Evolutionary conservation across 2,797 vertebrate species (phyloP), one percentile per base, ranked within the genome.

Genomic region (Kryptolebias ocellatus): DNA sequence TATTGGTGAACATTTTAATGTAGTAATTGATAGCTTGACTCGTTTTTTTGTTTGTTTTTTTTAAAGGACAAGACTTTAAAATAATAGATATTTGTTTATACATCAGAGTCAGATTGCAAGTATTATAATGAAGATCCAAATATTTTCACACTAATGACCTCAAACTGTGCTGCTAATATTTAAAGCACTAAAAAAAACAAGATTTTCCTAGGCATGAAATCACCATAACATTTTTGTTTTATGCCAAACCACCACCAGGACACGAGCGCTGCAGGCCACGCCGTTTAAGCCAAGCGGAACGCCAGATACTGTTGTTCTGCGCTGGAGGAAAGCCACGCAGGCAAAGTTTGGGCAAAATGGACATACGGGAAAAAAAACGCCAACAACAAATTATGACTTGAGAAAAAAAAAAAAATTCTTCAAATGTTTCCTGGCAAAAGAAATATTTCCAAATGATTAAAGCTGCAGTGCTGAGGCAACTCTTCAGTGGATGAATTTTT

Each of bases 361-460:
- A 81, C 79, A 53, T 80, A 72, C 44, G 78, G 67, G 60, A 59
- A 44, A 71, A 83, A 71, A 83, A 82, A 71, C 74, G 87, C 88
- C 83, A 88, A 69, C 59, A 34, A 24, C 20, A 63, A 87, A 91
- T 89, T 72, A 86, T 76, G 72, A 80, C 56, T 81, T 2, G 34
- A 70, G 56, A 56, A 76, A 24, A 55, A 87, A 87, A 56, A 29
- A 63, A 59, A 61, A 72, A 83, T 78, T 80, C 74, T 78, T 77
- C 80, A 87, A 92, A 86, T 85, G 86, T 90, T 90, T 90, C 90
- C 89, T 91, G 90, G 90, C 90, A 90, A 87, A 76, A 80, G 55
- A 79, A 80, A 87, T 86, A 88, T 92, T 90, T 91, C 89, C 87
- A 89, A 84, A 85, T 74, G 81, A 89, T 91, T 91, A 91, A 88